Evolutionary conservation across 1,140 invertebrate genomes (phyloP), one percentile per base, ranked within the genome.

Genomic region (Drosophila eugracilis): DNA sequence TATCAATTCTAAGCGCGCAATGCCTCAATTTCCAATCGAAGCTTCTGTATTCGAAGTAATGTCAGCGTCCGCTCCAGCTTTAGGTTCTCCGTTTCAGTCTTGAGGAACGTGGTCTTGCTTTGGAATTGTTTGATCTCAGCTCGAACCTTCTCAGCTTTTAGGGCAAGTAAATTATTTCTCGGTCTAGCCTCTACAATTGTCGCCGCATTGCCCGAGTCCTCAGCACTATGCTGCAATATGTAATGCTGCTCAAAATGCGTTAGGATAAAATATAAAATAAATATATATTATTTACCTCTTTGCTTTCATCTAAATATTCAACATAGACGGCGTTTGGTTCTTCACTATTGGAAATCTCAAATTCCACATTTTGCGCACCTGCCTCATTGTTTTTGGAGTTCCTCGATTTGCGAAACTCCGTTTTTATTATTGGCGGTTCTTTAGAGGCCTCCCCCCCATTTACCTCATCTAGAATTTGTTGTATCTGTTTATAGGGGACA

Each of bases 61-160:
- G 70, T 26, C 14, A 74, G 44, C 0, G 69, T 74, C 1, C 69
- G 57, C 21, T 73, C 70, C 1, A 74, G 28, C n/a, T 74, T 73
- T 0, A 74, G 32, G 24, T 73, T 73, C 4, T 74, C 70, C 1
- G 70, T 74, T 47, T 74, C 69, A 10, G 70, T 73, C 2, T 42
- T 74, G 1, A 74, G 30, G 1, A 74, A 74, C 47, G 48, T 37
- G 10, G 70, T 73, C 30, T 74, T 74, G 14, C 69, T 63, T 5
- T 73, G 57, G 21, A 26, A 74, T 12, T 74, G 70, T n/a, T 37
- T 45, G 7, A 74, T 74, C 49, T 73, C 70, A 0, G 70, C 70
- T 19, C 69, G 32, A 7, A 26, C 36, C 21, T 74, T 74, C 1
- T 74, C 69, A 3, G 70, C 69, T 15, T 14, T 62, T 12, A 74